Evolutionary conservation across 2,113 vertebrate species (phyloP), one percentile per base, ranked within the genome.

Genomic region (Promerops cafer): DNA sequence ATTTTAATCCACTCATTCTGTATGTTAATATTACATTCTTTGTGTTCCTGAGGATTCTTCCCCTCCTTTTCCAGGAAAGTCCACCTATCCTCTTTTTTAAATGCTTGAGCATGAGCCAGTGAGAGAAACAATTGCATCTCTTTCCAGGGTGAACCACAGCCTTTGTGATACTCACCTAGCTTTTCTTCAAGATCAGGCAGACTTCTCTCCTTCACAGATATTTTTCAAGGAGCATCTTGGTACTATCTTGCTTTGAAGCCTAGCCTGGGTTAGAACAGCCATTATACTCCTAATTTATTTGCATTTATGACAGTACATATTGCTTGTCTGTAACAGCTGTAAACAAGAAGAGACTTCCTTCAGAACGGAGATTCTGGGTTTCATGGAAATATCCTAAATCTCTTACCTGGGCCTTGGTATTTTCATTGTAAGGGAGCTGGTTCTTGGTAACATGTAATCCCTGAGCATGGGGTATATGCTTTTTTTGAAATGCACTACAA

Each of bases 381-480:
- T 4, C 1, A 2, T n/a, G 10, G 19, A 61, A 37, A 30, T 50
- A 47, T 22, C 21, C 37, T 68, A 22, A 76, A 49, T n/a, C 5
- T 7, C 10, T 28, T 68, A 60, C 16, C 22, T 37, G 15, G 5
- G 2, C 19, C 16, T 63, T n/a, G 26, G 17, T 4, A 20, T 57
- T 92, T 83, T 76, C 5, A 7, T 35, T 64, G 6, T 21, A 24
- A 19, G 9, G 18, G 24, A 80, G 4, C 2, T 86, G 4, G 1
- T 61, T 71, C 63, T 56, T 53, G 16, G 4, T 33, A 7, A 20
- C 27, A 10, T 16, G 6, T 31, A 27, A 39, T 39, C 11, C 28
- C 31, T 65, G 26, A 61, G 8, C 7, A 6, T 8, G 3, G 5
- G 0, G 4, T 50, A 6, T 23, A 47, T 7, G 3, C 0, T 33